Percentiles rank a stretch among this genome's conserved stretches.
Evolutionary conservation across 2,113 vertebrate species (phyloP).

Genomic region (Myxocyprinus asiaticus): DNA sequence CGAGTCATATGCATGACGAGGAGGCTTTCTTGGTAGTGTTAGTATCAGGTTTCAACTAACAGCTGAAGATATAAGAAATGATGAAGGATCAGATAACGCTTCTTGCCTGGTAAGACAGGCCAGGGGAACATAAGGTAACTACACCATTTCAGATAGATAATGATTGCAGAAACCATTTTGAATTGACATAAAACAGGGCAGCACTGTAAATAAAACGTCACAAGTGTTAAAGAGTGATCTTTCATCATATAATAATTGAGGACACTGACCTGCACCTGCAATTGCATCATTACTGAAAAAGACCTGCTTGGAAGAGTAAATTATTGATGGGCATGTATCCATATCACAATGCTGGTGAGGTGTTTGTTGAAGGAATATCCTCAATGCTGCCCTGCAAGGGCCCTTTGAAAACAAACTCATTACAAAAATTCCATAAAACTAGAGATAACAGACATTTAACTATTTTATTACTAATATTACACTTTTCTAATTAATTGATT

Average conservation of each 20-base stretch:
- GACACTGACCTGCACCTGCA: background rate
- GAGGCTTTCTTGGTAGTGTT: constrained; percentile 16
- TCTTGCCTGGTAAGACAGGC: background rate
- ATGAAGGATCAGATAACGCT: constrained; percentile 21
- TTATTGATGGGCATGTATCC: constrained; percentile 39
- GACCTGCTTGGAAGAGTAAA: constrained; percentile 15
- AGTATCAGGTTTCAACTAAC: constrained; percentile 28
- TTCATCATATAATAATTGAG: background rate
- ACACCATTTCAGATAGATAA: background rate
- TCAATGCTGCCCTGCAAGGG: background rate
- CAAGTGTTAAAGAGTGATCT: constrained; percentile 17
- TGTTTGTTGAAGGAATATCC: background rate
- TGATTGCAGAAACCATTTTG: background rate
- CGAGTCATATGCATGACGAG: constrained; percentile 26
- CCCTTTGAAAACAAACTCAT: constrained; percentile 3
- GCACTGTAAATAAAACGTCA: constrained; percentile 15
- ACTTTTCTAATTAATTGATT: too few relatives aligned
- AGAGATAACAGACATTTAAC: too few relatives aligned
- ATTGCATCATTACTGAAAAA: constrained; percentile 12
- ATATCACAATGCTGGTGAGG: constrained; percentile 1
- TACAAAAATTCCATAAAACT: too few relatives aligned
- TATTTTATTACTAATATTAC: too few relatives aligned
- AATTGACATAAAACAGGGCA: background rate
- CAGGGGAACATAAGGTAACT: background rate
- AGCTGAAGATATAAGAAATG: background rate